Conservation (phyloP, 2,888 invertebrate species). For the Venusia cambrica region DNA sequence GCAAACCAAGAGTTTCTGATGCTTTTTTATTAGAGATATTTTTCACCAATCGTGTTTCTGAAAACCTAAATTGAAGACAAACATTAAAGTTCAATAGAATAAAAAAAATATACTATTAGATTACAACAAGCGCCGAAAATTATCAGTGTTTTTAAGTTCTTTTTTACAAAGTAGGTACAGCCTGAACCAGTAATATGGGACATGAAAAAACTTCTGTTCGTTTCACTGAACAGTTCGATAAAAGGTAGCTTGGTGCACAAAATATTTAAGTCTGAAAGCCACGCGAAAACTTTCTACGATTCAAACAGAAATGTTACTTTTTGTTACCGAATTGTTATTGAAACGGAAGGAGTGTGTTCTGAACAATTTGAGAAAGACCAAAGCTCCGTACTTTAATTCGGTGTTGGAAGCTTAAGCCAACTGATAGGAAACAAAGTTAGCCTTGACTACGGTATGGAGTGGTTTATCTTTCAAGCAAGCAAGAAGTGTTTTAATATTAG, state of each 20-base stretch:
- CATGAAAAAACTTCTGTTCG: no score
- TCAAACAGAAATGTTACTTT: slow-evolving; percentile 16
- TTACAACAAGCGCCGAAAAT: no score
- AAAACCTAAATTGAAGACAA: no score
- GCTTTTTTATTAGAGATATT: no score
- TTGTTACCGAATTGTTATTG: slow-evolving; percentile 22
- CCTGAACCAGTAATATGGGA: no score
- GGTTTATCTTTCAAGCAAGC: slow-evolving; percentile 4
- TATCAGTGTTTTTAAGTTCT: no score
- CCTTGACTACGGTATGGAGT: slow-evolving; percentile 8
- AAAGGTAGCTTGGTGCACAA: slow-evolving; percentile 2
- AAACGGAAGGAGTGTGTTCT: slow-evolving; percentile 24
- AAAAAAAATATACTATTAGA: no score
- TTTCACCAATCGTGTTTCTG: no score
- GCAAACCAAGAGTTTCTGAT: no score
- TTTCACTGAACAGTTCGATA: not conserved
- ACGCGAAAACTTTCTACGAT: slow-evolving; percentile 18
- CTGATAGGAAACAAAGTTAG: slow-evolving; percentile 15
- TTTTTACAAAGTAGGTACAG: no score
- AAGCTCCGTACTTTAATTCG: slow-evolving; percentile 28
- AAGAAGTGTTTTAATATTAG: slow-evolving; percentile 3
- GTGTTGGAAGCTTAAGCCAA: slow-evolving; percentile 21
- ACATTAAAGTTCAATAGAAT: no score
- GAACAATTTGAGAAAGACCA: slow-evolving; percentile 29
- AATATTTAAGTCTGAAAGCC: slow-evolving; percentile 13